Percentiles rank a stretch among this genome's conserved stretches.
Conservation (phyloP, 37 sponge, comb jelly and placozoan species). For the Axinella damicornis region DNA sequence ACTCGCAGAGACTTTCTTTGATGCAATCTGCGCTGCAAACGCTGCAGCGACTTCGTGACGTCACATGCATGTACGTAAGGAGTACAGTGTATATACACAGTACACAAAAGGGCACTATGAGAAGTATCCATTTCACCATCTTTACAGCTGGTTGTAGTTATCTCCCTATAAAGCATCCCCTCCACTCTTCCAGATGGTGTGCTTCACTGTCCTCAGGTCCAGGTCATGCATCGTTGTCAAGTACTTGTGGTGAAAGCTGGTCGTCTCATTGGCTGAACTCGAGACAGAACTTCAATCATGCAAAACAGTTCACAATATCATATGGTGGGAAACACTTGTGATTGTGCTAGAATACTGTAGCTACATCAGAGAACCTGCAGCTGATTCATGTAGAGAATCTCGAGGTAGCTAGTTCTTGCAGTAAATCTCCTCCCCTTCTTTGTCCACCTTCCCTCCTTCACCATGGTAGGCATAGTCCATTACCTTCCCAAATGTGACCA, state of each 20-base stretch:
- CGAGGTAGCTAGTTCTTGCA: constrained; percentile 8
- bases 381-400: constrained; percentile 57
- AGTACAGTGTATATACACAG: too few relatives aligned
- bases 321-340: too few relatives aligned
- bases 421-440: background rate
- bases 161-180: constrained; percentile 85
- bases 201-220: constrained; percentile 91
- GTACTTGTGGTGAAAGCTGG: constrained; percentile 50
- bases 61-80: too few relatives aligned
- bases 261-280: too few relatives aligned
- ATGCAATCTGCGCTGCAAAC: too few relatives aligned
- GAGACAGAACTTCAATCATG: too few relatives aligned
- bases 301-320: too few relatives aligned
- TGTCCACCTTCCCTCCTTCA: constrained; percentile 16
- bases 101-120: too few relatives aligned
- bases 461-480: constrained; percentile 56
- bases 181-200: constrained; percentile 91
- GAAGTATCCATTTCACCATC: background rate
- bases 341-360: too few relatives aligned
- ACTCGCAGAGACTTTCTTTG: too few relatives aligned
- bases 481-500: constrained; percentile 64
- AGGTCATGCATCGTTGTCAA: constrained; percentile 49
- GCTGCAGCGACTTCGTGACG: too few relatives aligned
- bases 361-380: background rate
- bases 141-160: background rate